phyloP scores from a whole-genome alignment of 2,888 invertebrate genomes.

The Amphipyra tragopoginis region DNA sequence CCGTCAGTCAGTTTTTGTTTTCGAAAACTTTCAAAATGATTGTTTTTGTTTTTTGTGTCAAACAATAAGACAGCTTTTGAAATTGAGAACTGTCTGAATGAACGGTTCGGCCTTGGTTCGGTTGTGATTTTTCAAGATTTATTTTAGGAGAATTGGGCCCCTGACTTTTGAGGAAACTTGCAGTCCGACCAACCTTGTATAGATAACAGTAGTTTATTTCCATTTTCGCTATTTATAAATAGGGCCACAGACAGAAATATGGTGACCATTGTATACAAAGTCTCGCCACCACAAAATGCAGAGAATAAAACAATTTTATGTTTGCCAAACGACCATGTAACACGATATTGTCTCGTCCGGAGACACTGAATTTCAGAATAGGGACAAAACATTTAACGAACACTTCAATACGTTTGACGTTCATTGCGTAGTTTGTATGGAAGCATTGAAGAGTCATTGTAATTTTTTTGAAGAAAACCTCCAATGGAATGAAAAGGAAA shows the following conservation, averaged over 20 bases:
- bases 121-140: too few species aligned
- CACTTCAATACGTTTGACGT: background rate
- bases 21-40: too few species aligned
- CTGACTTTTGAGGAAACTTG: too few species aligned
- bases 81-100: too few species aligned
- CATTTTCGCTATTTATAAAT: slow-evolving; percentile 8
- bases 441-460: background rate
- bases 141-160: too few species aligned
- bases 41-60: too few species aligned
- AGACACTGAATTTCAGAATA: slow-evolving; percentile 1
- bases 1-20: too few species aligned
- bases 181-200: too few species aligned
- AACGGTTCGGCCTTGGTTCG: too few species aligned
- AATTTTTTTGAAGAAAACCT: background rate
- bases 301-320: slow-evolving; percentile 48
- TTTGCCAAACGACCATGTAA: slow-evolving; percentile 46
- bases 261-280: slow-evolving; percentile 10
- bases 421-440: slow-evolving; percentile 15
- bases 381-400: background rate
- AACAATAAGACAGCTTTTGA: too few species aligned
- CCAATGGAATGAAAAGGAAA: slow-evolving; percentile 2
- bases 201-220: too few species aligned
- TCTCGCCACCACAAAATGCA: slow-evolving; percentile 20
- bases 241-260: slow-evolving; percentile 6
- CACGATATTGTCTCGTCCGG: slow-evolving; percentile 41